These are phyloP conservation scores for Nowickia ferox DNA, from an alignment of 2,888 invertebrate genomes.

Conservation along the genomic window DNA sequence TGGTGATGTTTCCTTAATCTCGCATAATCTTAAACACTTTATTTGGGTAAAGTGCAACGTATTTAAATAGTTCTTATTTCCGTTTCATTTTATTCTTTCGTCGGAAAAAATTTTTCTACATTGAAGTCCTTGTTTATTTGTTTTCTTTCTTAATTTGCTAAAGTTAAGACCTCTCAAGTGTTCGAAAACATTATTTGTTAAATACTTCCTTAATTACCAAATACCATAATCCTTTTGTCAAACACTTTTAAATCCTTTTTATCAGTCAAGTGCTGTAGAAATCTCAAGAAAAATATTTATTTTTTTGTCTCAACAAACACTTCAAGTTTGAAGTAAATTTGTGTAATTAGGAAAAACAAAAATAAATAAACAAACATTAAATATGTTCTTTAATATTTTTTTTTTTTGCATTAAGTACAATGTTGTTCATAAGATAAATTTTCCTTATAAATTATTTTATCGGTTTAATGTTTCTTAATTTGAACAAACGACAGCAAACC, in stretches of 20 bases:
- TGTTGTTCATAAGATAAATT: constrained; percentile 18
- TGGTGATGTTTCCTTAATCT: not conserved
- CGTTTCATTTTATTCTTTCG: not conserved
- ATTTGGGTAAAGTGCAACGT: not conserved
- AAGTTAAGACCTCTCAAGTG: constrained; percentile 33
- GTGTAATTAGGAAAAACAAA: constrained; percentile 4
- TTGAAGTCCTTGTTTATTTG: constrained; percentile 18
- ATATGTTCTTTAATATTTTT: constrained; percentile 9
- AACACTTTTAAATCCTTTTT: constrained; percentile 8
- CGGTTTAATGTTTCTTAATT: constrained; percentile 56
- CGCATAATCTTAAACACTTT: not conserved
- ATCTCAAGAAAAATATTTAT: constrained; percentile 14
- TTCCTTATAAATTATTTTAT: constrained; percentile 55
- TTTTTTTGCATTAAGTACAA: not conserved
- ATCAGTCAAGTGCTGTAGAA: constrained; percentile 28
- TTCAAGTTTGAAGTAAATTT: constrained; percentile 5
- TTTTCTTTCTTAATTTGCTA: constrained; percentile 51
- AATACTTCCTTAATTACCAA: constrained; percentile 1
- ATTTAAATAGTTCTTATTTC: not conserved
- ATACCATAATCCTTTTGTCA: constrained; percentile 7
- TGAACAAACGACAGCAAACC: constrained; percentile 60
- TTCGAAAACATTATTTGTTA: not conserved
- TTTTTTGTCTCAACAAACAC: constrained; percentile 36
- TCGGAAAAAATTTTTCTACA: not conserved
- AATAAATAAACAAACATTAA: constrained; percentile 41